A percentile compares a stretch with the other conserved stretches of the same genome.
Conservation (phyloP, 2,888 invertebrate species). For the Pristionchus fissidentatus region DNA sequence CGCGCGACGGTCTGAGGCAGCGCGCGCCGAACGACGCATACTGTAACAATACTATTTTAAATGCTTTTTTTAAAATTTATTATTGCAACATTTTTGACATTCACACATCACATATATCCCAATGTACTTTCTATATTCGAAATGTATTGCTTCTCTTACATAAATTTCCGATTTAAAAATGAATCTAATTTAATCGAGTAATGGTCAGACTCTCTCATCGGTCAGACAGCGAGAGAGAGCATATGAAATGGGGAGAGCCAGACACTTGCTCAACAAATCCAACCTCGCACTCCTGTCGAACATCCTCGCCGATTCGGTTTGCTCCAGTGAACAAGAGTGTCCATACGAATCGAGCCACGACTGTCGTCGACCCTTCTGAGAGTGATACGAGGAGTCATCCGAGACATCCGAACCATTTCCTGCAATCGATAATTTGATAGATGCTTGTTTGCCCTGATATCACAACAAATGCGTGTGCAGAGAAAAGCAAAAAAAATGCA, state of each 20-base stretch:
- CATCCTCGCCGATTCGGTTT: slow-evolving; percentile 37
- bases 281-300: slow-evolving; percentile 45
- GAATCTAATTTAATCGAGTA: not conserved
- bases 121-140: not conserved
- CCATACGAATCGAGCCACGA: slow-evolving; percentile 73
- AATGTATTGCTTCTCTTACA: not conserved
- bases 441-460: not conserved
- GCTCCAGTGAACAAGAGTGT: slow-evolving; percentile 57
- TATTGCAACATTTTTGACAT: not conserved
- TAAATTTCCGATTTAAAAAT: not conserved
- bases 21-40: slow-evolving; percentile 47
- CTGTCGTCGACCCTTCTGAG: slow-evolving; percentile 66
- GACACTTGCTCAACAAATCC: no score
- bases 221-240: no score
- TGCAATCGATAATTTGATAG: not conserved
- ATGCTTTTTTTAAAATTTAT: no score
- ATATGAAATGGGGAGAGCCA: no score
- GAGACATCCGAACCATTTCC: slow-evolving; percentile 64
- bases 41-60: no score
- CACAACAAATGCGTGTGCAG: no score
- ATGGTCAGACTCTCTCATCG: no score
- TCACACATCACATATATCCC: not conserved
- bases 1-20: slow-evolving; percentile 64
- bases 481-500: no score
- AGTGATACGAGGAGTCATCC: slow-evolving; percentile 62